Percentiles rank a stretch among this genome's conserved stretches.
Evolutionary conservation across 2,113 vertebrate genomes (phyloP).

Genomic region (Dromas ardeola): DNA sequence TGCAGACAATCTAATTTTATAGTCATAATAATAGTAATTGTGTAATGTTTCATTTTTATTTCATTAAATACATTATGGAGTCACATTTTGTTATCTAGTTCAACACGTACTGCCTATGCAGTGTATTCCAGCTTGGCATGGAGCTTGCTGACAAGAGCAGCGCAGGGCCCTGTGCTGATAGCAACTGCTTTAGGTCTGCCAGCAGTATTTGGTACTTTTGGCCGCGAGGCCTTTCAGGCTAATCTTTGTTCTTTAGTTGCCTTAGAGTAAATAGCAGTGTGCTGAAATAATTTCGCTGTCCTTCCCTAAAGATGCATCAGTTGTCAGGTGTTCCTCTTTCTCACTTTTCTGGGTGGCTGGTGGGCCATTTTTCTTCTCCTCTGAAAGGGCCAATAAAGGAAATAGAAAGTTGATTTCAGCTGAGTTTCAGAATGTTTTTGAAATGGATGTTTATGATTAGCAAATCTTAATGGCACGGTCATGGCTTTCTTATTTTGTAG

Average conservation of each 20-base stretch:
- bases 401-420: background rate
- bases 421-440: background rate
- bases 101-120: background rate
- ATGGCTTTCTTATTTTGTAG: slow-evolving; percentile 3
- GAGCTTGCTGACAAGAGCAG: background rate
- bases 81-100: background rate
- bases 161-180: too few species aligned
- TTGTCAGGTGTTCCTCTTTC: background rate
- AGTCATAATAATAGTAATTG: background rate
- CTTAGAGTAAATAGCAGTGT: background rate
- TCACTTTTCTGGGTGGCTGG: background rate
- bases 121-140: background rate
- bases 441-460: background rate
- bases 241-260: background rate
- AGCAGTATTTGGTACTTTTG: background rate
- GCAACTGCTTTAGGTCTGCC: background rate
- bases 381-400: background rate
- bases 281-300: background rate
- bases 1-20: background rate
- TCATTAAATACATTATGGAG: background rate
- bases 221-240: background rate
- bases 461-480: background rate
- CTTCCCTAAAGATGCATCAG: background rate
- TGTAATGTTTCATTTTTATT: background rate
- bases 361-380: background rate